These are phyloP conservation scores for Adelognathus sp. DNA, from an alignment of 2,888 invertebrate species.

Conservation along the genomic window DNA sequence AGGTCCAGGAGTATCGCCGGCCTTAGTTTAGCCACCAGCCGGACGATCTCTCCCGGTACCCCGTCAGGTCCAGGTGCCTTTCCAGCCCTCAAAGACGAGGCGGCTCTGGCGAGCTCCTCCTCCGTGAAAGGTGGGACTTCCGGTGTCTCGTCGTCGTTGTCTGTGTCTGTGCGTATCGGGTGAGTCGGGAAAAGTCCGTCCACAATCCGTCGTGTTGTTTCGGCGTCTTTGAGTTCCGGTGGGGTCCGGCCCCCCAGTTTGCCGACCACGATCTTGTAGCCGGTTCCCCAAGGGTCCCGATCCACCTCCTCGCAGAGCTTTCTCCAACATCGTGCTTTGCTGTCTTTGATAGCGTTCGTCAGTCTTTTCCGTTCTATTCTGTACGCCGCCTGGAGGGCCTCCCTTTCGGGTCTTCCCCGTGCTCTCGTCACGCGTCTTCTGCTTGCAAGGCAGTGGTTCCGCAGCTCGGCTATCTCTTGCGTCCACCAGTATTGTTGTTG, in stretches of 20 bases:
- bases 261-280: slow-evolving; percentile 16
- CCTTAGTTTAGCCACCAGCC: slow-evolving; percentile 27
- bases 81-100: background rate
- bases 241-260: background rate
- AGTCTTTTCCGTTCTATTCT: slow-evolving; percentile 19
- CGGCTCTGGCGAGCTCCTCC: slow-evolving; percentile 23
- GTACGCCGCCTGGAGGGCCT: slow-evolving; percentile 6
- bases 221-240: slow-evolving; percentile 4
- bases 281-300: slow-evolving; percentile 33
- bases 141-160: background rate
- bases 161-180: background rate
- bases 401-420: background rate
- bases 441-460: slow-evolving; percentile 36
- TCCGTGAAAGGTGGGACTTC: background rate
- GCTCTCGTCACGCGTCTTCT: slow-evolving; percentile 38
- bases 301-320: slow-evolving; percentile 31
- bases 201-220: slow-evolving; percentile 8
- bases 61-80: slow-evolving; percentile 27
- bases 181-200: slow-evolving; percentile 43
- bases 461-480: slow-evolving; percentile 55
- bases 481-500: slow-evolving; percentile 63
- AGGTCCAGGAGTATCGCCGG: slow-evolving; percentile 39
- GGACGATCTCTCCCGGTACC: slow-evolving; percentile 32
- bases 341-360: slow-evolving; percentile 15
- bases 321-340: slow-evolving; percentile 42